These are phyloP conservation scores for Psittacula derbiana DNA, from an alignment of 2,797 vertebrate species.

Conservation along the genomic window DNA sequence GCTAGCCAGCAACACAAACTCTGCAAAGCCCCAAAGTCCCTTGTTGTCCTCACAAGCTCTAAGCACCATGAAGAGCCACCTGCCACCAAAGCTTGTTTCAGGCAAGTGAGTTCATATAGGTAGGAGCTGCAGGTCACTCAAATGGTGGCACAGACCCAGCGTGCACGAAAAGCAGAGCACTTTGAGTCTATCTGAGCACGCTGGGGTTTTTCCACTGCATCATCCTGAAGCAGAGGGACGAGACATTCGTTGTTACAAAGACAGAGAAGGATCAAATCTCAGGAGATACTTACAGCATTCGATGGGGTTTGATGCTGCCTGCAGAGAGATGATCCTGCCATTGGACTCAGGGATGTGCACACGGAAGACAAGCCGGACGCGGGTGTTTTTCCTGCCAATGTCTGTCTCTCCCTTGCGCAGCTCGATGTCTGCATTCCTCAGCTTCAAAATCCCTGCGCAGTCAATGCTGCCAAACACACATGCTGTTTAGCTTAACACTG, in stretches of 20 bases:
- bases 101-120: rapidly evolving
- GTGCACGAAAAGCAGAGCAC: not conserved
- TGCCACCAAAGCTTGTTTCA: not conserved
- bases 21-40: rapidly evolving
- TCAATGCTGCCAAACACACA: conserved; percentile 84
- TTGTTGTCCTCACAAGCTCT: not conserved
- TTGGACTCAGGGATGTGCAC: conserved; percentile 92
- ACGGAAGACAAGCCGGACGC: conserved; percentile 92
- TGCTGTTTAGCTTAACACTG: rapidly evolving
- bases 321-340: conserved; percentile 88
- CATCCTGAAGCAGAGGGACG: not conserved
- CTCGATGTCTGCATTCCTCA: conserved; percentile 96
- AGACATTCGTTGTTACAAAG: rapidly evolving
- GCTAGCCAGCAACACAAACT: not conserved
- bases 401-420: conserved; percentile 97
- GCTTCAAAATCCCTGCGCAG: conserved; percentile 96
- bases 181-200: rapidly evolving
- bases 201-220: rapidly evolving
- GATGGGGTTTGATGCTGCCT: conserved; percentile 92
- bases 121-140: not conserved
- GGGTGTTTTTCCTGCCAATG: conserved; percentile 96
- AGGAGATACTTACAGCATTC: conserved; percentile 91
- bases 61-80: not conserved
- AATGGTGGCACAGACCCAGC: rapidly evolving
- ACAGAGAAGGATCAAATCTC: rapidly evolving